Base-by-base conservation (phyloP, 2,113 vertebrate genomes). In the Plecotus auritus region DNA sequence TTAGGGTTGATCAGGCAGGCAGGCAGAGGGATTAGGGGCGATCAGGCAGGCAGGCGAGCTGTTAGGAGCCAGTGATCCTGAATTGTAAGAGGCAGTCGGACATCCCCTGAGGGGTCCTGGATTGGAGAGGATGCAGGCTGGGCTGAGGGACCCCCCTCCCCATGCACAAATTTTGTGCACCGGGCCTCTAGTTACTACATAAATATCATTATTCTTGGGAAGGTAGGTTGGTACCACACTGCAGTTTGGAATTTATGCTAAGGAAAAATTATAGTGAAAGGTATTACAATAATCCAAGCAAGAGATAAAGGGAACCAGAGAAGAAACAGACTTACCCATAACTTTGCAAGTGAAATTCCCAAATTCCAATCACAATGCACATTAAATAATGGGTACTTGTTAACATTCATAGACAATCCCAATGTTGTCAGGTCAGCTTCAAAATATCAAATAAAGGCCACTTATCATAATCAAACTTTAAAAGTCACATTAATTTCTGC, bases 381-480 rank as follows among this genome's bases (percentile, higher is more conserved):
- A 73, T 85, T 67, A 94, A 88, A n/a, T 49, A 85, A 92, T 22
- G 4, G 35, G 12, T 28, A 69, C 40, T n/a, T 40, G 17, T 61
- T 61, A 90, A 95, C 32, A 93, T 82, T 84, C 47, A n/a, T 49
- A 54, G 76, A 93, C 64, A 73, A 93, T 47, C 9, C 13, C 7
- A 5, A 61, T 16, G 8, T 22, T 85, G 20, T 64, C 80, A 61
- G 51, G 56, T 93, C 91, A 95, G 51, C 59, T 94, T 87, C 45
- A 85, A 93, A 96, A 95, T 85, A 49, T 93, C 90, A 95, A 91
- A 85, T 64, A 88, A 96, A 94, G 74, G 35, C 13, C 81, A 85
- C n/a, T 88, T 86, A 72, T n/a, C 61, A 67, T 56, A 94, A 51
- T 74, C 67, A 90, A 7, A 88, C 40, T 70, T 92, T 82, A 93